A percentile compares a stretch with the other conserved stretches of the same genome.
phyloP scores from a whole-genome alignment of 1,140 invertebrate genomes.

The Lethrus apterus region DNA sequence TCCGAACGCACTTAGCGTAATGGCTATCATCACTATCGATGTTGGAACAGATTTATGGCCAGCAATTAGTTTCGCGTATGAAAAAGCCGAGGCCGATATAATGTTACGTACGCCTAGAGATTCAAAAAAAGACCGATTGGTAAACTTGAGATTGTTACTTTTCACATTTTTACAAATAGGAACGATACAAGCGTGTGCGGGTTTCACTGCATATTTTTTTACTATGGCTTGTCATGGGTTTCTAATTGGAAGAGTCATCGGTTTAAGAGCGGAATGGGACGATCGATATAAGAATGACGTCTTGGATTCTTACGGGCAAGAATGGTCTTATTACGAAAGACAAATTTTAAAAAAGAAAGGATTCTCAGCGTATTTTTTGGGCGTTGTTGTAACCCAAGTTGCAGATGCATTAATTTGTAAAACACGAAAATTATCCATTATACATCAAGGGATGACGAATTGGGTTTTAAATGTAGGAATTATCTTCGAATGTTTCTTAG shows the following conservation, averaged over 20 bases:
- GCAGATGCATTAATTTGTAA: slow-evolving; percentile 77
- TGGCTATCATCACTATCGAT: slow-evolving; percentile 46
- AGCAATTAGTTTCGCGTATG: slow-evolving; percentile 96
- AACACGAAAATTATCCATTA: slow-evolving; percentile 65
- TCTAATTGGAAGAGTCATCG: slow-evolving; percentile 52
- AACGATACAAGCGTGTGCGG: slow-evolving; percentile 77
- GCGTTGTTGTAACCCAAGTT: slow-evolving; percentile 73
- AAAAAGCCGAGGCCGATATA: slow-evolving; percentile 94
- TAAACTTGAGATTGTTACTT: slow-evolving; percentile 80
- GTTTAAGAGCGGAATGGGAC: slow-evolving; percentile 64
- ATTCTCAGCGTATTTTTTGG: slow-evolving; percentile 74
- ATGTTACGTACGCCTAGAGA: slow-evolving; percentile 96
- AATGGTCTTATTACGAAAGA: slow-evolving; percentile 62
- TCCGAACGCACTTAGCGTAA: slow-evolving; percentile 44
- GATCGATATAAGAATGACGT: slow-evolving; percentile 65
- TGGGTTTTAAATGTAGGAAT: slow-evolving; percentile 64
- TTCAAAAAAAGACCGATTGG: slow-evolving; percentile 87
- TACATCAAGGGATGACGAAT: slow-evolving; percentile 74
- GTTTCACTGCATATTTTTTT: slow-evolving; percentile 77
- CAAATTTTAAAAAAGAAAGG: slow-evolving; percentile 68
- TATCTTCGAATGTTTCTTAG: slow-evolving; percentile 57
- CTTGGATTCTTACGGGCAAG: slow-evolving; percentile 75
- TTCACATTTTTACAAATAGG: slow-evolving; percentile 76
- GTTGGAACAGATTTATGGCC: slow-evolving; percentile 62
- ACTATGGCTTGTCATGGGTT: slow-evolving; percentile 81